Conservation (phyloP, 2,797 vertebrate species). For the Lycodopsis pacificus region DNA sequence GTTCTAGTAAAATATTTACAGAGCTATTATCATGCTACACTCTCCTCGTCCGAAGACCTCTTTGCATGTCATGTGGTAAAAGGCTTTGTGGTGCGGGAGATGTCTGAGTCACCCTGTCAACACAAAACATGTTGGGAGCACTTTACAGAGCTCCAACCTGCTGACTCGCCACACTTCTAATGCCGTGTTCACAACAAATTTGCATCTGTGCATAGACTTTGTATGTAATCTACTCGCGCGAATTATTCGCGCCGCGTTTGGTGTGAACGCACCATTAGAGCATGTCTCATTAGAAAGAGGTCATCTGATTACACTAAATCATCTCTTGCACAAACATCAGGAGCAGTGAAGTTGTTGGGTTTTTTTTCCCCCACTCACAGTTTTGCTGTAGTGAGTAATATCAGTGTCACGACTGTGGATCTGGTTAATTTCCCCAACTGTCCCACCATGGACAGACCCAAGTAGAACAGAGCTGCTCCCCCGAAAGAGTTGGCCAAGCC, state of each 20-base stretch:
- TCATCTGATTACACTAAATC: conserved; percentile 1
- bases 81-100: conserved; percentile 41
- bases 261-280: no score
- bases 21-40: conserved; percentile 1
- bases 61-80: conserved; percentile 35
- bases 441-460: conserved; percentile 97
- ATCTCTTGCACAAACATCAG: neutral
- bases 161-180: conserved; percentile 23
- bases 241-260: no score
- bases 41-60: neutral
- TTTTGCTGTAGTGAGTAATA: conserved; percentile 96
- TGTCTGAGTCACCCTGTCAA: conserved; percentile 55
- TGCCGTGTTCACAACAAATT: no score
- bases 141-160: conserved; percentile 26
- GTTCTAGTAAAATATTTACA: conserved; percentile 13
- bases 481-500: conserved; percentile 95
- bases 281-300: conserved; percentile 13
- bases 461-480: conserved; percentile 96
- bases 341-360: neutral
- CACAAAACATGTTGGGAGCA: conserved; percentile 39
- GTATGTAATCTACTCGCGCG: no score
- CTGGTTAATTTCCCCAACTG: conserved; percentile 92
- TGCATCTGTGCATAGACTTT: no score
- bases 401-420: conserved; percentile 91
- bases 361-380: conserved; percentile 87